Base-by-base conservation (phyloP, 1,140 invertebrate genomes). In the Apocrypta bakeri region DNA sequence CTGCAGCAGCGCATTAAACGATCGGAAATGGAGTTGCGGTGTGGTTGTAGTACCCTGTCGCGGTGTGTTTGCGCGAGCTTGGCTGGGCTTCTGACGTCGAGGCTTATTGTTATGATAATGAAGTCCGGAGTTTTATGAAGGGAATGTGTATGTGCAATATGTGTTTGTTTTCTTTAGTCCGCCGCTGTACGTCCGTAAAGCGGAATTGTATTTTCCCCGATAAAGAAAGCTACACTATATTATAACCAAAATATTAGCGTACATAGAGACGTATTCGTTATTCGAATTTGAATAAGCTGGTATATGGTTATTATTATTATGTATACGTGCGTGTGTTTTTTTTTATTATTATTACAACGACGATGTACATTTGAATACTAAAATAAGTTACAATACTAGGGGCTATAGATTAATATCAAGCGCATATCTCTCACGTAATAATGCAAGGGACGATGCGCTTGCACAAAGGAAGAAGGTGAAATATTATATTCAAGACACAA, bases 381-480 rank as follows among this genome's bases (percentile, higher is more conserved):
- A 37, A 37, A 37, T 37, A 37, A 37, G 33, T 37, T 9, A 37
- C 9, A 4, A 4, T 37, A 2, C 3, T 9, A 9, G 3, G 33
- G 33, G 33, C 33, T 37, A 2, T 37, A n/a, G 48, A n/a, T 56
- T 21, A n/a, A 6, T 17, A 56, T 56, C 14, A 21, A 56, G 48
- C 21, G 48, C 48, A 48, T 48, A n/a, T n/a, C n/a, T n/a, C 42
- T 48, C 42, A 17, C 42, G 48, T n/a, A 56, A 12, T 48, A 48
- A 48, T 48, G 42, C 12, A 4, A 21, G 48, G 6, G 21, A 56
- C n/a, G 48, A 40, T 8, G 64, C 66, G n/a, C 4, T 1, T 8
- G 14, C 1, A 56, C 24, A 12, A 56, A 24, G 63, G 3, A 79
- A 33, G 63, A 40, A 69, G 68, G 66, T 71, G 77, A 69, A 79